Base-by-base conservation (phyloP, 2,797 vertebrate species). In the Hydrophis major region DNA sequence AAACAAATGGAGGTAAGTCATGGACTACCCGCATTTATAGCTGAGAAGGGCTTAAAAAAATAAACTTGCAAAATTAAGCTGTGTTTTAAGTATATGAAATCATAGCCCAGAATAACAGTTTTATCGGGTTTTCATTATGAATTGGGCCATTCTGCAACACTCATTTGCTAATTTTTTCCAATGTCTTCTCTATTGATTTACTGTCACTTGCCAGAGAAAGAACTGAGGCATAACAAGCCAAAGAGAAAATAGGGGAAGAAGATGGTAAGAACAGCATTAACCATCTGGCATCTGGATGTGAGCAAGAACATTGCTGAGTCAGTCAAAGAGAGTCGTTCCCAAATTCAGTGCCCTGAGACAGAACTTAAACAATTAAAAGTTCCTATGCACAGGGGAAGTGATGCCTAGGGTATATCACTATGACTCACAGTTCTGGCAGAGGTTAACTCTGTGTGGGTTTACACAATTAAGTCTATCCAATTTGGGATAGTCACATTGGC, bases 251-350 rank as follows among this genome's bases (percentile, higher is more conserved):
- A 90, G 74, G 2, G 42, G 14, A 20, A 28, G 18, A 69, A 87
- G 20, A 37, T 37, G 28, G 11, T 11, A 22, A 59, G 20, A 57
- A 13, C 12, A 6, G 4, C 12, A 59, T 13, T 50, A 28, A 53
- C 89, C 55, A 87, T 74, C 55, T 59, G 92, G 61, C 55, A 10
- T 42, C 28, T 87, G 61, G 37, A 28, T 18, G 32, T 74, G 74
- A 86, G 60, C 27, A 7, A 87, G 92, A 59, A 90, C 37, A 37
- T 87, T 90, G 89, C 92, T 87, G 89, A 90, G 53, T 93, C 83
- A 27, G 53, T 47, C 6, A n/a, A 90, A 74, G 47, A 42, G 13
- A 92, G 16, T 42, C 50, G 28, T 86, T 87, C 47, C 88, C 74
- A 63, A 59, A 63, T n/a, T 63, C 0, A 7, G 69, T 53, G 56